A percentile compares a stretch with the other conserved stretches of the same genome.
These are phyloP conservation scores for Tragelaphus buxtoni DNA, from an alignment of 2,113 vertebrate species.

Conservation along the genomic window DNA sequence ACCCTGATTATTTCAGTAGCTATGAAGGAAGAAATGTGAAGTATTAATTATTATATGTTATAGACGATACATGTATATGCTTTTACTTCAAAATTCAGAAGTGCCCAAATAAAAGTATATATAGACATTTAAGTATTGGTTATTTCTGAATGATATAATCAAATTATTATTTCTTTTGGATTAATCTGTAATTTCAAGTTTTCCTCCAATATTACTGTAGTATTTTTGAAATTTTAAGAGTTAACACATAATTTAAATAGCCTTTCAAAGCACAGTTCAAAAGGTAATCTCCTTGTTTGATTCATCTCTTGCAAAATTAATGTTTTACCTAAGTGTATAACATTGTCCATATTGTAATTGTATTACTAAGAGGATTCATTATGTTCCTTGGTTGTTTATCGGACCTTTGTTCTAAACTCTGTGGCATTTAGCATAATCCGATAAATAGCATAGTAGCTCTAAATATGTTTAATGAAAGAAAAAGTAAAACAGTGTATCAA, in stretches of 20 bases:
- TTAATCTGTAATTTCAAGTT: background rate
- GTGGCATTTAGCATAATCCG: background rate
- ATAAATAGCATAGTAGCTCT: background rate
- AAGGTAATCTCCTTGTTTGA: background rate
- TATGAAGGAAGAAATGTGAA: background rate
- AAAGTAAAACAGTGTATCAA: background rate
- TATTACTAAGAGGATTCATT: background rate
- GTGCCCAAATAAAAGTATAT: background rate
- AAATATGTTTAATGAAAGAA: background rate
- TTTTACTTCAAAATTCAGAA: conserved; percentile 12
- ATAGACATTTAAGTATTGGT: background rate
- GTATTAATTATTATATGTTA: background rate
- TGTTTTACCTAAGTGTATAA: background rate
- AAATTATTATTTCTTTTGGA: background rate
- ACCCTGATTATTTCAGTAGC: background rate
- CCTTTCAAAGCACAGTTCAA: background rate
- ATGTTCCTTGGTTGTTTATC: background rate
- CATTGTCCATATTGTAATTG: background rate
- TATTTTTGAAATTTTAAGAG: background rate
- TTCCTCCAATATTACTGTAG: background rate
- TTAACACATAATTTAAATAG: conserved; percentile 1
- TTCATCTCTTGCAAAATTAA: background rate
- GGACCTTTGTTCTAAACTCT: background rate
- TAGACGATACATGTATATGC: background rate
- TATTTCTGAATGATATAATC: background rate